Conservation (phyloP, 2,113 vertebrate species). For the Sturnus vulgaris region DNA sequence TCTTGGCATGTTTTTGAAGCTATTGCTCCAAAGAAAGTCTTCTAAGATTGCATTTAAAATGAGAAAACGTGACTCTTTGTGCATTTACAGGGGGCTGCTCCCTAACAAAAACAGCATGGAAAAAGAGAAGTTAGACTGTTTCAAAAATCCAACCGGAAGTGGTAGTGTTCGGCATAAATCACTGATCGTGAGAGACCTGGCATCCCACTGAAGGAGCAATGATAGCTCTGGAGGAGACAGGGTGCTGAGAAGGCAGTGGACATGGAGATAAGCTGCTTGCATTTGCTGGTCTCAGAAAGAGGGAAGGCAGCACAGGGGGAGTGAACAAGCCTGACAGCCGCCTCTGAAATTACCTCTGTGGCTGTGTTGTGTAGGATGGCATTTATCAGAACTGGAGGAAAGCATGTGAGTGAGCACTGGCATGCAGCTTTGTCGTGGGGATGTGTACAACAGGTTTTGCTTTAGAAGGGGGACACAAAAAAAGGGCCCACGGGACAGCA, state of each 20-base stretch:
- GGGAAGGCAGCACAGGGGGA: not conserved
- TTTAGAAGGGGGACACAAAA: not conserved
- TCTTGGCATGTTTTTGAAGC: not conserved
- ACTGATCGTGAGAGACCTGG: not conserved
- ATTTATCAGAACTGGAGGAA: not conserved
- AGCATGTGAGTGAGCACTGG: fast-evolving
- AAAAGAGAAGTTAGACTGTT: not conserved
- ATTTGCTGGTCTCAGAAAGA: not conserved
- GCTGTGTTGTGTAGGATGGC: not conserved
- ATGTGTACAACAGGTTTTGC: not conserved
- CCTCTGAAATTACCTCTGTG: not conserved
- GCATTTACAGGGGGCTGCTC: not conserved
- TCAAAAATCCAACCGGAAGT: not conserved
- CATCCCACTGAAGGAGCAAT: not conserved
- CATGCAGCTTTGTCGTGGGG: not conserved
- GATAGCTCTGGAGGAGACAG: not conserved
- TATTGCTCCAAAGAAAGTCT: not conserved
- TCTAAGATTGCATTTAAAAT: not conserved
- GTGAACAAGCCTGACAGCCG: fast-evolving
- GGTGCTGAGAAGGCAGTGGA: not conserved
- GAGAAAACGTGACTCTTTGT: not conserved
- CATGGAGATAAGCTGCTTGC: not conserved
- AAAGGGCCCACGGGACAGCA: not conserved
- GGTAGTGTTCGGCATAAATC: not conserved
- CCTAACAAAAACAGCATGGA: not conserved